These are phyloP conservation scores for Agrochola litura DNA, from an alignment of 2,888 invertebrate genomes.

Conservation along the genomic window DNA sequence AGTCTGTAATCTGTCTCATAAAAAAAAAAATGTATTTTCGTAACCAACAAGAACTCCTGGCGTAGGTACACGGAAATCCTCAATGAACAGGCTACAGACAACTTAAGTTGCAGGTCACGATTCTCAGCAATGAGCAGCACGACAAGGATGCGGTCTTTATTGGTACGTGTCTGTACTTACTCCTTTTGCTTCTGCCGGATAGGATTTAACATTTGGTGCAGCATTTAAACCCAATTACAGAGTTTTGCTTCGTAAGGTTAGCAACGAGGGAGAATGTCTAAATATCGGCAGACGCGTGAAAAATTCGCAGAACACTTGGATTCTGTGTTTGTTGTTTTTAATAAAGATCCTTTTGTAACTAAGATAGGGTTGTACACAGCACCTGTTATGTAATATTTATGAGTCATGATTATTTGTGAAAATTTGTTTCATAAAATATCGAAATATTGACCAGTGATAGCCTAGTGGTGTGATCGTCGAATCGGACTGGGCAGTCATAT, in stretches of 20 bases:
- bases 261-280: background rate
- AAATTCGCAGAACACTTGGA: background rate
- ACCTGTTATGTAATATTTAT: background rate
- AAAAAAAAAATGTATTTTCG: background rate
- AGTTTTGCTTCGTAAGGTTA: background rate
- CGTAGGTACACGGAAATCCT: background rate
- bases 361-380: background rate
- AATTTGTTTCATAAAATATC: background rate
- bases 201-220: background rate
- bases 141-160: background rate
- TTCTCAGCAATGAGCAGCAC: constrained; percentile 17
- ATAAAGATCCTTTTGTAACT: background rate
- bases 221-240: background rate
- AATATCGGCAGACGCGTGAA: background rate
- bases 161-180: constrained; percentile 6
- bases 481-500: too few species aligned
- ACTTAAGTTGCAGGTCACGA: constrained; percentile 45
- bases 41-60: background rate
- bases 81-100: background rate
- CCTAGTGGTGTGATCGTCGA: too few species aligned
- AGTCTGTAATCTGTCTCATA: background rate
- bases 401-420: background rate
- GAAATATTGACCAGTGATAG: too few species aligned
- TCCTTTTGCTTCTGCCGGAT: background rate
- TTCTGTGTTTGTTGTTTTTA: background rate